Evolutionary conservation across 2,888 invertebrate species (phyloP).

Genomic region (Meghimatium bilineatum): DNA sequence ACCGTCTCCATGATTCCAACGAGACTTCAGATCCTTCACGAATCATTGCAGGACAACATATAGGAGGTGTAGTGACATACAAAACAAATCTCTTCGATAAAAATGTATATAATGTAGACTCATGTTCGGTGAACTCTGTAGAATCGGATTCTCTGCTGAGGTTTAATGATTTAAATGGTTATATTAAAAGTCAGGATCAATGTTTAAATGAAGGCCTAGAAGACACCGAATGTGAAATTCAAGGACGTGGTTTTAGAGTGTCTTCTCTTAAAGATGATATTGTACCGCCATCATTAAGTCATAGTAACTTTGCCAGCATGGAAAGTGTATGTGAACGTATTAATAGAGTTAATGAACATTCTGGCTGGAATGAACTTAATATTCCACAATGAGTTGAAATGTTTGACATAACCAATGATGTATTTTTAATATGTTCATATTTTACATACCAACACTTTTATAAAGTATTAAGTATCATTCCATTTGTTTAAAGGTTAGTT

Average conservation of each 20-base stretch:
- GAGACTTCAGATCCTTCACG: not conserved
- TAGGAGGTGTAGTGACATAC: not conserved
- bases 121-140: slow-evolving; percentile 1
- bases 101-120: not conserved
- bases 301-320: slow-evolving; percentile 26
- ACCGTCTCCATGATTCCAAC: not conserved
- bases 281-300: slow-evolving; percentile 30
- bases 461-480: too few species aligned
- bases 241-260: not conserved
- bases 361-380: slow-evolving; percentile 25
- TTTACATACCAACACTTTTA: too few species aligned
- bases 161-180: slow-evolving; percentile 3
- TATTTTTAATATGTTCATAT: too few species aligned
- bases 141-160: not conserved
- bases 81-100: not conserved
- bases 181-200: not conserved
- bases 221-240: not conserved
- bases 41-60: not conserved
- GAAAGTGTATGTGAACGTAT: slow-evolving; percentile 40
- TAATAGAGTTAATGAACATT: slow-evolving; percentile 28
- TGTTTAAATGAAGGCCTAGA: not conserved
- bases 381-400: slow-evolving; percentile 1
- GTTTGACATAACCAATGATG: too few species aligned
- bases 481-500: too few species aligned
- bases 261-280: not conserved